Conservation (phyloP, 2,888 invertebrate species). For the Hedychridium roseum region DNA sequence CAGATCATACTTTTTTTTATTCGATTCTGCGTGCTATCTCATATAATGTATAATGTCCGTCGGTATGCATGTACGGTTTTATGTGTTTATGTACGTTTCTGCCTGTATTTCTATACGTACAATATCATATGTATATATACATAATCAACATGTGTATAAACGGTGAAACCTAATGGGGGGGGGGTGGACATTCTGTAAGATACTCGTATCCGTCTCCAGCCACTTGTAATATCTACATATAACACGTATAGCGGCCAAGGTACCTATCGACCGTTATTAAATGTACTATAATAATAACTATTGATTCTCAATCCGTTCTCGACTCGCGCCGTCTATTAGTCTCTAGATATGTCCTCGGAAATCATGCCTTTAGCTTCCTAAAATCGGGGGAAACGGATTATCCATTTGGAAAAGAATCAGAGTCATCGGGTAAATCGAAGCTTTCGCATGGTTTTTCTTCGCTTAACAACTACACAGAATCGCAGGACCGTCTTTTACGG, state of each 20-base stretch:
- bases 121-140: conserved; percentile 37
- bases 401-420: conserved; percentile 1
- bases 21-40: conserved; percentile 49
- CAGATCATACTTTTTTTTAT: conserved; percentile 42
- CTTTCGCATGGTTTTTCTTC: conserved; percentile 8
- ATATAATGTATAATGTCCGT: conserved; percentile 46
- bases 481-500: conserved; percentile 13
- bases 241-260: conserved; percentile 11
- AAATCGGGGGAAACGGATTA: conserved; percentile 10
- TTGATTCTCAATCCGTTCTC: conserved; percentile 18
- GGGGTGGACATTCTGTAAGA: too few species aligned
- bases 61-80: conserved; percentile 42
- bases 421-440: too few species aligned
- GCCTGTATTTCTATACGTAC: conserved; percentile 37
- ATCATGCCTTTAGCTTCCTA: conserved; percentile 20
- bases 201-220: too few species aligned
- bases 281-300: conserved; percentile 9
- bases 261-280: conserved; percentile 19
- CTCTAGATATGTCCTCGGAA: conserved; percentile 42
- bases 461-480: conserved; percentile 29
- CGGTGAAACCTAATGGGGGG: conserved; percentile 39
- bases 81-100: conserved; percentile 37
- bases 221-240: too few species aligned
- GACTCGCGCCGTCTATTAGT: conserved; percentile 21
- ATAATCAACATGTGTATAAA: conserved; percentile 49